Evolutionary conservation across 2,888 invertebrate genomes (phyloP).

Genomic region (Rapana venosa): DNA sequence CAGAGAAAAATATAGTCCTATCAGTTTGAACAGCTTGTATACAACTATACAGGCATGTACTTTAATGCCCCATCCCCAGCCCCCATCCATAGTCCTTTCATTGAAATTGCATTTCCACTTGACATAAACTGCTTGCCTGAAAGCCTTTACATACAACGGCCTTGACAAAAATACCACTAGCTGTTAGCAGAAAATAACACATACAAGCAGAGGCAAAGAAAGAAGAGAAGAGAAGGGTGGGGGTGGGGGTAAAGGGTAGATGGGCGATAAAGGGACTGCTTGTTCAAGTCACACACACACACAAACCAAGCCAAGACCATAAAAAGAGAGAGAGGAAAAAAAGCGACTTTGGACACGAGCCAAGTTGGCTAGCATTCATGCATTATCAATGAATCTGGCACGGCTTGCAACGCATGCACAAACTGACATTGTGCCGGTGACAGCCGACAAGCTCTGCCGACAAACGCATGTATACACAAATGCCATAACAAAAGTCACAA

Average conservation of each 20-base stretch:
- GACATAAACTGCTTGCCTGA: too few species aligned
- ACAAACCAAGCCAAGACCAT: too few species aligned
- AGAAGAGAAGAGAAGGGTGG: neutral
- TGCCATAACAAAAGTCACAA: too few species aligned
- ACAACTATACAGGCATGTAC: too few species aligned
- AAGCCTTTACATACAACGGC: too few species aligned
- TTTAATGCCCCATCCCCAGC: too few species aligned
- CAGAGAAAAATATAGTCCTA: too few species aligned
- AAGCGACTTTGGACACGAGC: neutral
- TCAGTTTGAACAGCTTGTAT: too few species aligned
- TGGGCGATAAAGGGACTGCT: neutral
- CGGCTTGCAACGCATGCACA: neutral
- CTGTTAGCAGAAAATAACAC: neutral
- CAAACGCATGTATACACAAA: neutral
- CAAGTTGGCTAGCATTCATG: neutral
- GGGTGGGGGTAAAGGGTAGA: neutral
- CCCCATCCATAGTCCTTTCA: too few species aligned
- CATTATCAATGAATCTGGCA: conserved; percentile 8
- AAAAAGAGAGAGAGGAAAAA: neutral
- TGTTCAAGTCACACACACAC: too few species aligned
- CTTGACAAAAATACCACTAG: too few species aligned
- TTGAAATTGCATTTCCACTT: too few species aligned
- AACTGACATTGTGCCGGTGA: neutral
- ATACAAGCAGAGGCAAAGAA: neutral
- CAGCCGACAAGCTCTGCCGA: neutral